Base-by-base conservation (phyloP, 1,140 invertebrate genomes). In the Popillia japonica region DNA sequence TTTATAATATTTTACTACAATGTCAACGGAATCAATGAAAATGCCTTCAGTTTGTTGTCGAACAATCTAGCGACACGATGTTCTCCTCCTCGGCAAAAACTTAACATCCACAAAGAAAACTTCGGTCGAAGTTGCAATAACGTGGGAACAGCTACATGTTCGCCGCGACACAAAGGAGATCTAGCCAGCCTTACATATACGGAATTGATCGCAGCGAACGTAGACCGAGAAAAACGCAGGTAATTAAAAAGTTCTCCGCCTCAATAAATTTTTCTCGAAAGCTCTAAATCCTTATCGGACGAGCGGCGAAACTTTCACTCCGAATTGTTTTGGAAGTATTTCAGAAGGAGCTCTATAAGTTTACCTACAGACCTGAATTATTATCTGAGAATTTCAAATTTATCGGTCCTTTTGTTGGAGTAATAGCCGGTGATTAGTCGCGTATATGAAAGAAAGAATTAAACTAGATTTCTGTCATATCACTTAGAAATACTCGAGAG, bases 171-270 rank as follows among this genome's bases (percentile, higher is more conserved):
- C 61, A 27, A 64, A 64, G 23, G 6, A n/a, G 0, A n/a, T n/a
- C n/a, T n/a, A n/a, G n/a, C n/a, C 44, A 4, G 44, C 44, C 17
- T 14, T 48, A 48, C 55, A 14, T 14, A 6, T 64, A 64, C 61
- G 7, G 61, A 64, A 64, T 64, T 64, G 61, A 64, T 64, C 61
- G 61, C 61, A 22, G 61, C 22, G 22, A 64, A 20, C 23, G 23
- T 20, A 17, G 61, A 64, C 3, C 17, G 7, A 27, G 61, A 64
- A 64, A 64, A 64, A 64, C 61, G 17, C 61, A 64, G 61, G 61
- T 64, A 64, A 64, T 64, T 64, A 64, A 64, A 64, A 64, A 64
- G 61, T 64, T 64, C 61, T 3, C 23, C 61, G 22, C 61, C 61
- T 27, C 61, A 0, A 64, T 64, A 64, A 64, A 64, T 64, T 64